These are phyloP conservation scores for Laticauda colubrina DNA, from an alignment of 2,113 vertebrate species.

Conservation along the genomic window DNA sequence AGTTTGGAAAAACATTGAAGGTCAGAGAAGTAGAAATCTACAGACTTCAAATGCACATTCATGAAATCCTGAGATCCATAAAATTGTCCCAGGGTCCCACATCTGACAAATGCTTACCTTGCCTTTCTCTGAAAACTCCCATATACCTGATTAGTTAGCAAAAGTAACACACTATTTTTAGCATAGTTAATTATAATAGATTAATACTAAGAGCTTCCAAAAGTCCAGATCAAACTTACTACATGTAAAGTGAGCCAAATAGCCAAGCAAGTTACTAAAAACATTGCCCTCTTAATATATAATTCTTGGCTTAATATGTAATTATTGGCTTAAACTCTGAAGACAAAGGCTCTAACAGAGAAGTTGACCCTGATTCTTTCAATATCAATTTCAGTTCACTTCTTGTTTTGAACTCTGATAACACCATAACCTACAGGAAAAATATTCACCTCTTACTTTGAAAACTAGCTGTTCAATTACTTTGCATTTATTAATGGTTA, in stretches of 20 bases:
- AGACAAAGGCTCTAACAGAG: background rate
- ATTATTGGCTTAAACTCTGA: background rate
- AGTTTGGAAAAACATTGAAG: background rate
- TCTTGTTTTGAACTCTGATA: background rate
- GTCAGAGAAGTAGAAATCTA: background rate
- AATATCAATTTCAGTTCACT: background rate
- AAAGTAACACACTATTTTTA: background rate
- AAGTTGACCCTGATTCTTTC: background rate
- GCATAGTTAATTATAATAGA: background rate
- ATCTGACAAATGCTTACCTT: background rate
- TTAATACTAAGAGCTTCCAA: background rate
- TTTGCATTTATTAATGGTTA: background rate
- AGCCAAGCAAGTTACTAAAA: background rate
- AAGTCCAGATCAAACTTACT: background rate
- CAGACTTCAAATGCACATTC: background rate
- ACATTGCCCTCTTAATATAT: background rate
- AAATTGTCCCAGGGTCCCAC: background rate
- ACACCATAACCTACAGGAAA: background rate
- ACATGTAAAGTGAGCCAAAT: background rate
- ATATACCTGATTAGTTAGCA: background rate
- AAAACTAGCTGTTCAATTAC: background rate
- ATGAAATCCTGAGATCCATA: background rate
- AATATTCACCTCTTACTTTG: background rate
- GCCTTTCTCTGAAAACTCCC: background rate
- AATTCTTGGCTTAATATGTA: background rate